Base-by-base conservation (phyloP, 2,888 invertebrate genomes). In the Hydriomena furcata region DNA sequence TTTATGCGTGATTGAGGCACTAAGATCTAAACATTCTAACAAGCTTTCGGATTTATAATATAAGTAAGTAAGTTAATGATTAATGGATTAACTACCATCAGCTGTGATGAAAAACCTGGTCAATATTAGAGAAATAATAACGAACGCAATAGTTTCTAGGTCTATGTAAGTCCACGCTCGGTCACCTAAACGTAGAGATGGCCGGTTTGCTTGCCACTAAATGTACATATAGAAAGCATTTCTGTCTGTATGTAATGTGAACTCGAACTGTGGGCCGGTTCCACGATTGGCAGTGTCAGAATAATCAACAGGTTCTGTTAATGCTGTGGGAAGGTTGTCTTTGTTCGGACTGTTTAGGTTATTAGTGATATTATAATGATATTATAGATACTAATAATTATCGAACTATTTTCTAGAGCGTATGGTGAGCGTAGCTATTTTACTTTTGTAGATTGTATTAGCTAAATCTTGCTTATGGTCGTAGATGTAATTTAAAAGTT, bases 181-280 rank as follows among this genome's bases (percentile, higher is more conserved):
- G 80, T 82, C 79, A 79, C 73, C 74, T 68, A 70, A 63, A 72
- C 65, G 70, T 73, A 75, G 68, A 67, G 60, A 68, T 70, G 72
- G 76, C 78, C 78, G 77, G 80, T 81, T 79, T 63, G 68, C 68
- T 64, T 58, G 66, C 66, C 71, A 68, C 68, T 76, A 72, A 73
- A 55, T 52, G 48, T 56, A 59, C 42, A 47, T 60, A 68, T 70
- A 72, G 73, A 73, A 72, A 71, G 68, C 53, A 71, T 74, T 71
- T 73, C 72, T 68, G 68, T 68, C 63, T 68, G 61, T 65, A 66
- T 66, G 66, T 67, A 62, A 71, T 69, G 66, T 69, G 71, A 63
- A 61, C 63, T 64, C 62, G 58, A 51, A 51, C 55, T 52, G 56
- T 63, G 62, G 60, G 63, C 70, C 69, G 68, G 67, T 73, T 69